These are phyloP conservation scores for Aeoliscus strigatus DNA, from an alignment of 2,797 vertebrate species.

Conservation along the genomic window DNA sequence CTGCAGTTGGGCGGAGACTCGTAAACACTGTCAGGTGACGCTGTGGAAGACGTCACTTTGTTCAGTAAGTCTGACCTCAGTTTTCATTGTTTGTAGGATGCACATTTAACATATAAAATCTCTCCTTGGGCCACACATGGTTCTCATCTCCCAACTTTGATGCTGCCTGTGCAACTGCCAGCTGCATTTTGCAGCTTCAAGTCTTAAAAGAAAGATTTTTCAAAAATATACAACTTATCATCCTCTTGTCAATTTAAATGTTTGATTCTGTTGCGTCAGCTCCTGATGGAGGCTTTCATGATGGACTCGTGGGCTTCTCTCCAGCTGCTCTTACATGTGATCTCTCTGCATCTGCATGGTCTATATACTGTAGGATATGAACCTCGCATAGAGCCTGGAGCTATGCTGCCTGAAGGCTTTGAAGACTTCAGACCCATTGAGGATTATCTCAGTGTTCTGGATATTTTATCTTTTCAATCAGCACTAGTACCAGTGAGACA, in stretches of 20 bases:
- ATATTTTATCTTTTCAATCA: constrained; percentile 29
- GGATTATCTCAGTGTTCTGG: constrained; percentile 38
- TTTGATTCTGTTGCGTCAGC: constrained; percentile 22
- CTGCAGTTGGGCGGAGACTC: too few relatives aligned
- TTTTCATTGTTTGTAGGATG: not conserved
- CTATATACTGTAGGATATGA: constrained; percentile 38
- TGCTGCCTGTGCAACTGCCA: not conserved
- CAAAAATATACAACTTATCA: constrained; percentile 10
- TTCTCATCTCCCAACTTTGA: not conserved
- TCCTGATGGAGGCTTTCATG: constrained; percentile 19
- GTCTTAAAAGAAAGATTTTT: constrained; percentile 14
- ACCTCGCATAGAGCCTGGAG: constrained; percentile 48
- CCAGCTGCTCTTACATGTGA: constrained; percentile 39
- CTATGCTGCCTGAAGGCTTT: constrained; percentile 46
- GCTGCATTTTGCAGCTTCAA: not conserved
- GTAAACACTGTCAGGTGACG: too few relatives aligned
- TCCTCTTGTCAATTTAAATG: constrained; percentile 10
- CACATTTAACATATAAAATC: not conserved
- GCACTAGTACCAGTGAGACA: not conserved
- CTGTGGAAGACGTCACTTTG: too few relatives aligned
- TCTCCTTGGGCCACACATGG: not conserved
- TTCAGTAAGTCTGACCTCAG: too few relatives aligned
- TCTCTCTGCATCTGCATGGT: constrained; percentile 40
- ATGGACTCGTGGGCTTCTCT: constrained; percentile 46
- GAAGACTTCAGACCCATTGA: constrained; percentile 40